These are phyloP conservation scores for Microctonus brassicae DNA, from an alignment of 2,888 invertebrate species.

Conservation along the genomic window DNA sequence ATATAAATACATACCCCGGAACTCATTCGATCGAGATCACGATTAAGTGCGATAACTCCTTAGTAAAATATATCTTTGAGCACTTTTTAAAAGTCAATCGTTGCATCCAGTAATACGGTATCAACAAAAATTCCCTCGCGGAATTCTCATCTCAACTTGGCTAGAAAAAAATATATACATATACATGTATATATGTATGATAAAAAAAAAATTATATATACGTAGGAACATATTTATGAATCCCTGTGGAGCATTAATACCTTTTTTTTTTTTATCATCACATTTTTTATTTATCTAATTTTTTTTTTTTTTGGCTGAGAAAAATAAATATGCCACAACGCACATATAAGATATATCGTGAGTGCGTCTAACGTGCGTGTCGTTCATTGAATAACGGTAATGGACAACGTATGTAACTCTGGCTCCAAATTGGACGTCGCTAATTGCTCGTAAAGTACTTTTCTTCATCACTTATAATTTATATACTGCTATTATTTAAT, in stretches of 20 bases:
- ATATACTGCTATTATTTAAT: not conserved
- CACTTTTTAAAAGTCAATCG: not conserved
- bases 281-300: not conserved
- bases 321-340: constrained; percentile 14
- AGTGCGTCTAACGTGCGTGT: constrained; percentile 39
- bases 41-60: not conserved
- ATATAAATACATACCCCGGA: constrained; percentile 3
- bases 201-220: too few species aligned
- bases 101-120: not conserved
- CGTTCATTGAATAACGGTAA: constrained; percentile 44
- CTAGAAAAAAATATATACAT: not conserved
- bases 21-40: constrained; percentile 13
- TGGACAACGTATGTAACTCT: constrained; percentile 45
- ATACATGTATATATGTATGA: too few species aligned
- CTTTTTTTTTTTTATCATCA: not conserved
- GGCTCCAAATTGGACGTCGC: constrained; percentile 39
- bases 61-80: not conserved
- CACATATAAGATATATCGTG: constrained; percentile 13
- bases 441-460: constrained; percentile 42
- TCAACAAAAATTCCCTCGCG: not conserved
- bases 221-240: not conserved
- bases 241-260: not conserved
- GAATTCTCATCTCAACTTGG: not conserved
- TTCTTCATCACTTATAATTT: constrained; percentile 30
- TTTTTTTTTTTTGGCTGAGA: constrained; percentile 7